Conservation (phyloP, 2,888 invertebrate species). For the Trilocha varians region DNA sequence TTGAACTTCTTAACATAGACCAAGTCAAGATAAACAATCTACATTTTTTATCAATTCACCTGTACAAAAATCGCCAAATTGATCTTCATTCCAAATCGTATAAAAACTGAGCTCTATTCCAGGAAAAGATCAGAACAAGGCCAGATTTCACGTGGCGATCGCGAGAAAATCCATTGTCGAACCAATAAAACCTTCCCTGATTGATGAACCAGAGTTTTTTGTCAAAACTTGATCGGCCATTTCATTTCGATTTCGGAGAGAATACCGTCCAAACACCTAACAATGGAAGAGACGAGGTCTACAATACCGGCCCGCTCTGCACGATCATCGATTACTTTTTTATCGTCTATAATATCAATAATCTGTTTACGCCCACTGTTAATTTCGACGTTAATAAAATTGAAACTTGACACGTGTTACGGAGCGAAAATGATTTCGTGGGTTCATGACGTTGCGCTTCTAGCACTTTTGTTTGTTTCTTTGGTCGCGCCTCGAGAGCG, state of each 20-base stretch:
- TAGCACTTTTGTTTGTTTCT: constrained; percentile 64
- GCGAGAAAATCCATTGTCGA: constrained; percentile 52
- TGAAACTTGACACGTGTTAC: constrained; percentile 72
- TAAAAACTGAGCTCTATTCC: constrained; percentile 49
- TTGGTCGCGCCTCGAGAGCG: constrained; percentile 49
- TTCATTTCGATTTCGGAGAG: constrained; percentile 49
- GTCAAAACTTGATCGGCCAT: constrained; percentile 50
- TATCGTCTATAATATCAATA: constrained; percentile 69
- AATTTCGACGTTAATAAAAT: constrained; percentile 69
- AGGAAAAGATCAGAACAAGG: constrained; percentile 26
- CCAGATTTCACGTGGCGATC: constrained; percentile 49
- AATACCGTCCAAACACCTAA: constrained; percentile 45
- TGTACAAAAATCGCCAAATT: constrained; percentile 13
- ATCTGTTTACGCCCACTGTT: constrained; percentile 72
- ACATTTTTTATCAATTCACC: constrained; percentile 8
- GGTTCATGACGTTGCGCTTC: constrained; percentile 66
- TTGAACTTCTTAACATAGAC: too few relatives aligned
- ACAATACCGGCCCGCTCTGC: constrained; percentile 46
- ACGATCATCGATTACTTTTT: constrained; percentile 73
- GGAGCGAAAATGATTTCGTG: constrained; percentile 67
- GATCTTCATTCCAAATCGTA: constrained; percentile 52
- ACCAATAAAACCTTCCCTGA: constrained; percentile 65
- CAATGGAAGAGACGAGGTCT: constrained; percentile 56
- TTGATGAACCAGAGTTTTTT: constrained; percentile 64
- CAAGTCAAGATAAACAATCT: too few relatives aligned